Base-by-base conservation (phyloP, 2,888 invertebrate species). In the Eustalomyia histrio region DNA sequence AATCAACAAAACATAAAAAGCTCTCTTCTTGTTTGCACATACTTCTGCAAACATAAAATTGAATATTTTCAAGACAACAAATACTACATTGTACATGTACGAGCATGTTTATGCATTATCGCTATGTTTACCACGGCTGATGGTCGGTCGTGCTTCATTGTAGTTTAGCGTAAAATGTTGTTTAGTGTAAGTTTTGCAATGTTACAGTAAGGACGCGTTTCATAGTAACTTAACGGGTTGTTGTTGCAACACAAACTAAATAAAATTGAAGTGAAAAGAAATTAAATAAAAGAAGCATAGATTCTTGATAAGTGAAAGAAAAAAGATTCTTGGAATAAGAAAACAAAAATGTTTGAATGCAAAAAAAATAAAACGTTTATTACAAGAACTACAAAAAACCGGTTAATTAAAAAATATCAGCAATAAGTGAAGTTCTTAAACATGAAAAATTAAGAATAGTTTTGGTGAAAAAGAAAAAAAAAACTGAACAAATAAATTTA, bases 131-230 rank as follows among this genome's bases (percentile, higher is more conserved):
- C 69, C 75, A 71, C 35, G 47, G 53, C 29, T 57, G 47, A 58
- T 43, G 68, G 47, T 57, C 24, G 6, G 29, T 29, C 29, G 47
- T 67, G 67, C 72, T 55, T 73, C 67, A 24, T 39, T 63, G 18
- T 24, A 61, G 47, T 29, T 29, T 29, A 29, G 29, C 7, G 29
- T 29, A 29, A 29, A 29, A 29, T 67, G 55, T 68, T 68, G 74
- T 79, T 79, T 71, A 79, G 79, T 79, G 50, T 74, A 79, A 75
- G 79, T 79, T 79, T 79, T 75, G 79, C 79, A 75, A 75, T 79
- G 79, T 75, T 65, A 55, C 60, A 55, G 75, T 55, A 58, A 75
- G 74, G 79, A 75, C 69, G 74, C 58, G 69, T 69, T 57, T 21
- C 43, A n/a, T 12, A 39, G 6, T 39, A 1, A 14, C 0, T 43